Evolutionary conservation across 2,888 invertebrate species (phyloP), one percentile per base, ranked within the genome.

Genomic region (Biston stratarius): DNA sequence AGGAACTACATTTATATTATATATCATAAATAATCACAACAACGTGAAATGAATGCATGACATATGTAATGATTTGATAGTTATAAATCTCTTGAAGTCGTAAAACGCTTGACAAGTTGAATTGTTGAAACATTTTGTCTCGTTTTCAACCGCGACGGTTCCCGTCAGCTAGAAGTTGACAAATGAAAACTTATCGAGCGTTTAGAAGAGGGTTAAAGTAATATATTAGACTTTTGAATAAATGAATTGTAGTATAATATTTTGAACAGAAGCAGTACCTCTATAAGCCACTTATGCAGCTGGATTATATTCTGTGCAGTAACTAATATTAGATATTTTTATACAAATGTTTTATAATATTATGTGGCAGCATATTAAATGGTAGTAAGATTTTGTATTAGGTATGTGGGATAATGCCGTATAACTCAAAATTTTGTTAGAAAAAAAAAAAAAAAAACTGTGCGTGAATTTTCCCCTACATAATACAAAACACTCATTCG

Each of bases 311-410:
- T 63, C 65, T 64, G 62, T 72, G 74, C 69, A 56, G 38, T 64
- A 63, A 61, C 55, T 71, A 61, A 56, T 63, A 56, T 63, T 67
- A 71, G 68, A 70, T 71, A 73, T 73, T 73, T 73, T 71, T 73
- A 69, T 73, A 71, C 61, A 70, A 70, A 68, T 66, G 63, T 67
- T 67, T 64, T 69, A 51, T 67, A 67, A 49, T 63, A 36, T 61
- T 61, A 63, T 63, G 65, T 61, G 71, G 69, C 72, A 71, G 72
- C 69, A 57, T 69, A 70, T 69, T 62, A 61, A 53, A 71, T 66
- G 55, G 42, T 51, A 51, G 61, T 67, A 57, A 59, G 38, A 40
- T 44, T 66, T 71, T 72, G 69, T 71, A 70, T 66, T 63, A n/a
- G n/a, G n/a, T n/a, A 59, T 58, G 47, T 62, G 66, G 67, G 60